phyloP scores from a whole-genome alignment of 92 coral and sea anemone species.

The Palythoa grandis region DNA sequence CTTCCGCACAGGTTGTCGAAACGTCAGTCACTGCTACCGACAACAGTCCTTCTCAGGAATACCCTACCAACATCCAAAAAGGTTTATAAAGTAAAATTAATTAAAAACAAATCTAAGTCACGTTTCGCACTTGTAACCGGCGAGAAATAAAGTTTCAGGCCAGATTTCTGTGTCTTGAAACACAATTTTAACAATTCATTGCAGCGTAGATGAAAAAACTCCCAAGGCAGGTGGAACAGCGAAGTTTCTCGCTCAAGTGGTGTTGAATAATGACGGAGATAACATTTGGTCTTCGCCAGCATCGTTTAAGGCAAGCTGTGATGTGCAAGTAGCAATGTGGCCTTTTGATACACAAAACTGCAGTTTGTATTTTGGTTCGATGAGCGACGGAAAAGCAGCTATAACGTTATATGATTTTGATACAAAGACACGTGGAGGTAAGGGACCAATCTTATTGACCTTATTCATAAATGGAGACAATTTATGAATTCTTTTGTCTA shows the following conservation, averaged over 20 bases:
- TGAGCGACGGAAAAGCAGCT: slow-evolving; percentile 66
- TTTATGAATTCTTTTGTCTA: too few relatives aligned
- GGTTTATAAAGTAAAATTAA: too few relatives aligned
- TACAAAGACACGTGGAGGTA: slow-evolving; percentile 32
- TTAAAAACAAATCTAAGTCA: too few relatives aligned
- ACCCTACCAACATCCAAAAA: too few relatives aligned
- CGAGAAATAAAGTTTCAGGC: too few relatives aligned
- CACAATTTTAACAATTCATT: not conserved
- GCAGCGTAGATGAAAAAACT: slow-evolving; percentile 1
- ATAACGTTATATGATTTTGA: slow-evolving; percentile 38
- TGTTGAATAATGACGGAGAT: not conserved
- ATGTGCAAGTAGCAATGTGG: slow-evolving; percentile 66
- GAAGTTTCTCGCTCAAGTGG: slow-evolving; percentile 11
- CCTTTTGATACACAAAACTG: slow-evolving; percentile 84
- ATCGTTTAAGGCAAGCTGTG: slow-evolving; percentile 83
- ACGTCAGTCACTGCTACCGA: too few relatives aligned
- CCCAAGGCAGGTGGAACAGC: slow-evolving; percentile 43
- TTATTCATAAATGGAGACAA: too few relatives aligned
- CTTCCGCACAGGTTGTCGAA: too few relatives aligned
- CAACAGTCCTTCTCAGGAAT: too few relatives aligned
- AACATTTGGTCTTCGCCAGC: slow-evolving; percentile 84
- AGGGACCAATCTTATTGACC: not conserved
- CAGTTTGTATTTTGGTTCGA: slow-evolving; percentile 78
- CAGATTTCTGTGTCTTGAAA: too few relatives aligned
- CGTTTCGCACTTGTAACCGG: too few relatives aligned